Percentiles rank a stretch among this genome's conserved stretches.
phyloP scores from a whole-genome alignment of 1,140 invertebrate genomes.

The Phortica variegata region DNA sequence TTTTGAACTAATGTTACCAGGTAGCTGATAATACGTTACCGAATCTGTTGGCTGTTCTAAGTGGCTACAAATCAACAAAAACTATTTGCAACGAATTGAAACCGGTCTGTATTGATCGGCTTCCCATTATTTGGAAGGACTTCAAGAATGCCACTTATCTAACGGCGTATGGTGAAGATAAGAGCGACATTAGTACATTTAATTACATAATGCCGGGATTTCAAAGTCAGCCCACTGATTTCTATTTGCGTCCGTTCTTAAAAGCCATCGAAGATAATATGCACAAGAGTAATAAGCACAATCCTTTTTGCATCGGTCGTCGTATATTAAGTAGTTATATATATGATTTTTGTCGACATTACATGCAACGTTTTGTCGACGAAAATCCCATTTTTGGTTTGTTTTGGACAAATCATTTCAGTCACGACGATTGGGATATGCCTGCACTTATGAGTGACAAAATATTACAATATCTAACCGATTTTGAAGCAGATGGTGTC shows the following conservation, averaged over 20 bases:
- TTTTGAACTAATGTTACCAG: slow-evolving; percentile 40
- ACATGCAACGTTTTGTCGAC: neutral
- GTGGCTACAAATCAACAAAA: slow-evolving; percentile 61
- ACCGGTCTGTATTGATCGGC: slow-evolving; percentile 59
- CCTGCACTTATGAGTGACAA: neutral
- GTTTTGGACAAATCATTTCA: slow-evolving; percentile 73
- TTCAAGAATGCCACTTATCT: slow-evolving; percentile 68
- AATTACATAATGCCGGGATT: slow-evolving; percentile 78
- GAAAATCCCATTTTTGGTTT: slow-evolving; percentile 62
- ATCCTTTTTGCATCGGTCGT: slow-evolving; percentile 62
- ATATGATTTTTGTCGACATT: slow-evolving; percentile 60
- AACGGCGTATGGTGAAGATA: slow-evolving; percentile 77
- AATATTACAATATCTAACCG: neutral
- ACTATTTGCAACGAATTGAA: slow-evolving; percentile 57
- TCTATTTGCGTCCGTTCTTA: slow-evolving; percentile 74
- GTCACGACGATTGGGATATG: slow-evolving; percentile 63
- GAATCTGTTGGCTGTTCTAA: slow-evolving; percentile 73
- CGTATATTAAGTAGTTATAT: slow-evolving; percentile 60
- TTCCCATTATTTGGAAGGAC: slow-evolving; percentile 77
- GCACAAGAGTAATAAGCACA: slow-evolving; percentile 62
- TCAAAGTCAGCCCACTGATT: slow-evolving; percentile 72
- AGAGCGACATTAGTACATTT: slow-evolving; percentile 69
- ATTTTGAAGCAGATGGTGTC: neutral
- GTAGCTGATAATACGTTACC: slow-evolving; percentile 77
- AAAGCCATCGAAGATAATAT: slow-evolving; percentile 58